These are phyloP conservation scores for Heliothis subflexa DNA, from an alignment of 1,140 invertebrate genomes.

Conservation along the genomic window DNA sequence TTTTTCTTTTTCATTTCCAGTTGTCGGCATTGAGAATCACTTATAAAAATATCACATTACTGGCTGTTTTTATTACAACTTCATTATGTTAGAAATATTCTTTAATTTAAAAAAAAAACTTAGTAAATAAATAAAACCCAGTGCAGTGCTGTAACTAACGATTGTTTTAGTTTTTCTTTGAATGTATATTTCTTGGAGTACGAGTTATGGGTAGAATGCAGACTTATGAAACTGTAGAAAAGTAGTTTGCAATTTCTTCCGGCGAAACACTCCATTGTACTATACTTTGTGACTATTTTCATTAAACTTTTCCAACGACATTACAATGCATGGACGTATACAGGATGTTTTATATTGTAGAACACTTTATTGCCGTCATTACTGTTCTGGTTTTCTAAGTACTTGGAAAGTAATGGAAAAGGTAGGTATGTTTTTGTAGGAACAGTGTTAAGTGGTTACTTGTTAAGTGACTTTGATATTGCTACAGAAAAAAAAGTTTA, in stretches of 20 bases:
- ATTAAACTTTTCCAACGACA: constrained; percentile 26
- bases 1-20: too few relatives aligned
- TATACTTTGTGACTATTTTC: constrained; percentile 32
- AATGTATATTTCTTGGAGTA: constrained; percentile 32
- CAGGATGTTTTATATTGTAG: not conserved
- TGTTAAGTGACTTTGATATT: too few relatives aligned
- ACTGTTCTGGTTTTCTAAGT: too few relatives aligned
- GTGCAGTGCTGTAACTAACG: not conserved
- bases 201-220: constrained; percentile 19
- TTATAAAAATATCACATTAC: constrained; percentile 13
- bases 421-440: too few relatives aligned
- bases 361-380: not conserved
- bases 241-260: constrained; percentile 23
- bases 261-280: constrained; percentile 8
- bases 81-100: constrained; percentile 14
- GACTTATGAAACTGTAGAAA: constrained; percentile 27
- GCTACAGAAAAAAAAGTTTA: too few relatives aligned
- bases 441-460: too few relatives aligned
- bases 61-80: constrained; percentile 9
- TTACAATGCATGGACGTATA: constrained; percentile 32
- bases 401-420: too few relatives aligned
- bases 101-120: not conserved
- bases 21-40: too few relatives aligned
- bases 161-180: constrained; percentile 25
- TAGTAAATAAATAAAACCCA: constrained; percentile 11